Conservation (phyloP, 2,888 invertebrate species). For the Agrotis clavis region DNA sequence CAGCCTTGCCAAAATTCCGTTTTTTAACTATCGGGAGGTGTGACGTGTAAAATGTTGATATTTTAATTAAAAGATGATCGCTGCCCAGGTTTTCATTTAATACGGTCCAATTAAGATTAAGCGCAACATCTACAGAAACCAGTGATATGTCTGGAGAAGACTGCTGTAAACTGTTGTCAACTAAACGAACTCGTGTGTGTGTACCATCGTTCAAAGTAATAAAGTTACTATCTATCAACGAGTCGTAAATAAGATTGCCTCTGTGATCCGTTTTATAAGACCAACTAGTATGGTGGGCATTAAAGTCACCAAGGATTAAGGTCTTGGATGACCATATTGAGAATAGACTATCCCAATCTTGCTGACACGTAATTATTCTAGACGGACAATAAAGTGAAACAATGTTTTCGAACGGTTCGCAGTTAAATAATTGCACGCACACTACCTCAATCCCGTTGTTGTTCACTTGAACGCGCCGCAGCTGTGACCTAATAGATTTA, state of each 20-base stretch:
- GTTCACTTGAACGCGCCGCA: neutral
- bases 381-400: constrained; percentile 18
- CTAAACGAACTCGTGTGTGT: constrained; percentile 4
- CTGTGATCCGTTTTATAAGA: constrained; percentile 25
- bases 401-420: neutral
- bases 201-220: constrained; percentile 7
- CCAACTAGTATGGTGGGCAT: constrained; percentile 24
- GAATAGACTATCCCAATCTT: constrained; percentile 11
- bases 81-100: constrained; percentile 18
- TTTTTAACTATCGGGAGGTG: neutral
- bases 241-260: constrained; percentile 8
- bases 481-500: neutral
- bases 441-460: neutral
- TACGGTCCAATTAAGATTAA: too few relatives aligned
- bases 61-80: constrained; percentile 2
- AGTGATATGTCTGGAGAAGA: too few relatives aligned
- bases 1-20: constrained; percentile 2
- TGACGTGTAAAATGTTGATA: constrained; percentile 1
- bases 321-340: constrained; percentile 7
- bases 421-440: neutral
- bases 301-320: constrained; percentile 20
- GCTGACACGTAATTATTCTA: neutral
- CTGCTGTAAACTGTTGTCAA: too few relatives aligned
- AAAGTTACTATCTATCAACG: constrained; percentile 10
- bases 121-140: constrained; percentile 1